These are phyloP conservation scores for Stichopus chloronotus DNA, from an alignment of 35 echinoderm and acorn worm genomes.

Conservation along the genomic window DNA sequence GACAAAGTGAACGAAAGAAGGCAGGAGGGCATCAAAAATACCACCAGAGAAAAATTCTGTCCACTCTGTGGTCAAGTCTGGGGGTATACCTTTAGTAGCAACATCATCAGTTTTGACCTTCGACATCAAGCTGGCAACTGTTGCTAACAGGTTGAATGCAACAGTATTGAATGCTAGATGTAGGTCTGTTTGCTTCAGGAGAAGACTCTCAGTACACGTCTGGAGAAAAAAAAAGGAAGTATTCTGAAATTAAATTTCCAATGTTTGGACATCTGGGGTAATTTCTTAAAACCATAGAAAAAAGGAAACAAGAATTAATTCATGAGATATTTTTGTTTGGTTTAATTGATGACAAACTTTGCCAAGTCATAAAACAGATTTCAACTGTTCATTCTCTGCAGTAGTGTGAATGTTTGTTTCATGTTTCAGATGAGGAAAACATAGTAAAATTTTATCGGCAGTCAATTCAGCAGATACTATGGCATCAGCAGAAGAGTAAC, in stretches of 20 bases:
- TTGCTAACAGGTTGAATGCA: constrained; percentile 32
- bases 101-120: constrained; percentile 26
- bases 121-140: constrained; percentile 59
- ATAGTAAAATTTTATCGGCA: no score
- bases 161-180: constrained; percentile 19
- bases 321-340: no score
- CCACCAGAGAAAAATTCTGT: constrained; percentile 73
- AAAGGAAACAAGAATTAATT: no score
- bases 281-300: no score
- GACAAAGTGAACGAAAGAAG: constrained; percentile 58
- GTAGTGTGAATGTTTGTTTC: no score
- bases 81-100: constrained; percentile 25
- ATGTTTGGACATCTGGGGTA: no score
- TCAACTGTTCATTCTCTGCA: no score
- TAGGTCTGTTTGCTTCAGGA: constrained; percentile 31
- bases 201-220: constrained; percentile 60
- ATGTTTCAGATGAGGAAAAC: no score
- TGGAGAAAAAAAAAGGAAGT: constrained; percentile 4
- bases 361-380: no score
- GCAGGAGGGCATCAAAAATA: constrained; percentile 60
- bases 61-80: constrained; percentile 75
- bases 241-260: neutral
- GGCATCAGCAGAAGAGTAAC: no score
- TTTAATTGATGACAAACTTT: no score
- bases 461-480: no score